Evolutionary conservation across 1,140 invertebrate genomes (phyloP).

Genomic region (Mya arenaria): DNA sequence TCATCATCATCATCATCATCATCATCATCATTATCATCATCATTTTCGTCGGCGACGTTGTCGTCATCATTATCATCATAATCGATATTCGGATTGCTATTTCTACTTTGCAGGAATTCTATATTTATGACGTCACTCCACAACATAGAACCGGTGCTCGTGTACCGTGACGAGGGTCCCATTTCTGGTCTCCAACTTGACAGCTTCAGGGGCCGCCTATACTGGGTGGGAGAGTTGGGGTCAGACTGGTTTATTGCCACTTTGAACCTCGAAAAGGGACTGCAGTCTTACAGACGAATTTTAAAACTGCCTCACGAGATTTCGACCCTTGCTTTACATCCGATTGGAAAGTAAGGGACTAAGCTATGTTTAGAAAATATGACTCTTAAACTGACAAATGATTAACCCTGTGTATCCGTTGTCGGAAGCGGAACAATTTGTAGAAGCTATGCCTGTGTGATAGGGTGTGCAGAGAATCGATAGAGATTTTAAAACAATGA

Average conservation of each 20-base stretch:
- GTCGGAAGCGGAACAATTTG: too few relatives aligned
- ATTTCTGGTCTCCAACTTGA: slow-evolving; percentile 64
- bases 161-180: slow-evolving; percentile 59
- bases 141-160: slow-evolving; percentile 59
- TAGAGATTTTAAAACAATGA: too few relatives aligned
- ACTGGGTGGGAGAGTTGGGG: slow-evolving; percentile 63
- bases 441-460: too few relatives aligned
- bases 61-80: too few relatives aligned
- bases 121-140: slow-evolving; percentile 62
- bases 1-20: too few relatives aligned
- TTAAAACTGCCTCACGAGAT: slow-evolving; percentile 58
- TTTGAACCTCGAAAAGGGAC: slow-evolving; percentile 59
- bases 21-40: too few relatives aligned
- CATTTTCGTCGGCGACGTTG: too few relatives aligned
- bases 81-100: too few relatives aligned
- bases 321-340: slow-evolving; percentile 61
- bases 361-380: too few relatives aligned
- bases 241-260: slow-evolving; percentile 62
- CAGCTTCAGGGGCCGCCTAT: slow-evolving; percentile 60
- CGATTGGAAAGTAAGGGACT: slow-evolving; percentile 69
- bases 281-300: slow-evolving; percentile 54
- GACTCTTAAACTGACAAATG: too few relatives aligned
- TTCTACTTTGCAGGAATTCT: slow-evolving; percentile 57
- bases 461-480: too few relatives aligned
- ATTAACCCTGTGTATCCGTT: too few relatives aligned